These are phyloP conservation scores for Platypus cylindrus DNA, from an alignment of 2,888 invertebrate genomes.

Conservation along the genomic window DNA sequence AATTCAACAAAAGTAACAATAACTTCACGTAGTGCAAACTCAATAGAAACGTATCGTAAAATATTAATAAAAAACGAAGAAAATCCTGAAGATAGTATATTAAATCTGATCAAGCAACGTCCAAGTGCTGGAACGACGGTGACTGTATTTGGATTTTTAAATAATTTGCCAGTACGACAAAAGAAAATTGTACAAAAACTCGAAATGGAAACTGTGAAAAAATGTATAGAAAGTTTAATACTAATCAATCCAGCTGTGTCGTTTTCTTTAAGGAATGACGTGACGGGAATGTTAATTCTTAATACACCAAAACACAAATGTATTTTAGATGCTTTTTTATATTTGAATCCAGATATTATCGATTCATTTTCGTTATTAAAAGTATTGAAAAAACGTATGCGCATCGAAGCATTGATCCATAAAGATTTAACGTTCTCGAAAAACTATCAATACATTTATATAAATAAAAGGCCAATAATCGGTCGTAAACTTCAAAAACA, in stretches of 20 bases:
- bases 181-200: constrained; percentile 39
- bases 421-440: constrained; percentile 36
- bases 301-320: constrained; percentile 45
- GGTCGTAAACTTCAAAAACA: constrained; percentile 40
- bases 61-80: constrained; percentile 33
- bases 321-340: constrained; percentile 40
- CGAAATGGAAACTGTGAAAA: constrained; percentile 48
- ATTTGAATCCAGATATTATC: constrained; percentile 36
- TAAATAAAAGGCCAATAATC: constrained; percentile 48
- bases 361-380: constrained; percentile 32
- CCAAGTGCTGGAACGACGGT: constrained; percentile 62
- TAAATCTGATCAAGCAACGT: constrained; percentile 32
- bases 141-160: constrained; percentile 51
- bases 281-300: constrained; percentile 43
- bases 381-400: constrained; percentile 35
- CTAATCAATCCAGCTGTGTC: constrained; percentile 52
- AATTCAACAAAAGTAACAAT: constrained; percentile 46
- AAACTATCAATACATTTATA: constrained; percentile 48
- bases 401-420: constrained; percentile 45
- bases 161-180: constrained; percentile 49
- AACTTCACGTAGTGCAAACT: constrained; percentile 38
- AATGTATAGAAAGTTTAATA: constrained; percentile 47
- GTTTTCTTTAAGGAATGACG: constrained; percentile 56
- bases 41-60: constrained; percentile 42
- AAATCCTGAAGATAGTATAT: constrained; percentile 20